A percentile compares a stretch with the other conserved stretches of the same genome.
phyloP scores from a whole-genome alignment of 2,888 invertebrate species.

The Panopea generosa region DNA sequence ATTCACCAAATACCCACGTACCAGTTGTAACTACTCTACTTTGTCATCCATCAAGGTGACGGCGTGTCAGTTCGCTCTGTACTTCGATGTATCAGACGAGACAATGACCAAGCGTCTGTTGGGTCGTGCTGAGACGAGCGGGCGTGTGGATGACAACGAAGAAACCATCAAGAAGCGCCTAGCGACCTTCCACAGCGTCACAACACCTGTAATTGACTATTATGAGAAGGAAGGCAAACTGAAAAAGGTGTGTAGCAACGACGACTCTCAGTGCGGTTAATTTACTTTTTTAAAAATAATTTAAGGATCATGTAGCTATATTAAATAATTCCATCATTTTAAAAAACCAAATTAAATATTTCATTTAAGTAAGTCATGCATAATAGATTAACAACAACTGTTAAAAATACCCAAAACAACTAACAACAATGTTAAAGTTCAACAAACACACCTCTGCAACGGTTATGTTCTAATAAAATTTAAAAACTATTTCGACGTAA shows the following conservation, averaged over 20 bases:
- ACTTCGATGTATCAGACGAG: constrained; percentile 93
- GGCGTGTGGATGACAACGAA: constrained; percentile 97
- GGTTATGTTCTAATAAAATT: too few relatives aligned
- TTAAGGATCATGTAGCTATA: too few relatives aligned
- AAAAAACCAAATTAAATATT: too few relatives aligned
- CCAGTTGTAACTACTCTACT: too few relatives aligned
- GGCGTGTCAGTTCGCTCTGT: constrained; percentile 89
- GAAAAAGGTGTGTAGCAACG: constrained; percentile 86
- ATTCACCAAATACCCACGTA: too few relatives aligned
- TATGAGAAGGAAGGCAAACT: constrained; percentile 91
- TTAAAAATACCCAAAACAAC: too few relatives aligned
- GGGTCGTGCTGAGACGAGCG: constrained; percentile 91
- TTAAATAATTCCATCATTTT: neutral
- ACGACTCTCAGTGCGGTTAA: neutral
- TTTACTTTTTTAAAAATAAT: neutral
- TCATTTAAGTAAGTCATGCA: too few relatives aligned
- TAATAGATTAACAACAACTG: too few relatives aligned
- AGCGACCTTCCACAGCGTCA: constrained; percentile 95
- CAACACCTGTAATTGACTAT: constrained; percentile 93
- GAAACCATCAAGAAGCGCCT: constrained; percentile 96
- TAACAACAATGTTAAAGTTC: too few relatives aligned
- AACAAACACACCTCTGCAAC: too few relatives aligned
- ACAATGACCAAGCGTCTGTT: constrained; percentile 92
- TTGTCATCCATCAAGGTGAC: constrained; percentile 73
- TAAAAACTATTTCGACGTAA: too few relatives aligned